phyloP scores from a whole-genome alignment of 2,797 vertebrate genomes.

The Smutsia gigantea region DNA sequence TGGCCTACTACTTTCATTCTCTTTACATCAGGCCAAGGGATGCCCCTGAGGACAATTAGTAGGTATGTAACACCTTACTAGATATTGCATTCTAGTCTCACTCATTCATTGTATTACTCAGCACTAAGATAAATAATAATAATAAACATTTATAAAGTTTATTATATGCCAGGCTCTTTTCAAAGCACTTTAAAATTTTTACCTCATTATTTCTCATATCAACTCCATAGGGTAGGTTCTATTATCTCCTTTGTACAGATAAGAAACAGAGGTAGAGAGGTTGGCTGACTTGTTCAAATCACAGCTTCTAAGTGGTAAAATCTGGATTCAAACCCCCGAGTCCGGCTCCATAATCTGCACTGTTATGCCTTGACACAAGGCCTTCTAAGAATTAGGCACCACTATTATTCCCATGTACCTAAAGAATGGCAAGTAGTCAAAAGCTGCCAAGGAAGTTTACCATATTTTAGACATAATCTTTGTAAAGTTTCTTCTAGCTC shows the following conservation, averaged over 20 bases:
- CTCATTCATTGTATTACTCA: constrained; percentile 32
- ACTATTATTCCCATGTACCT: not conserved
- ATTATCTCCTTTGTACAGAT: not conserved
- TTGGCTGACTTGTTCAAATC: not conserved
- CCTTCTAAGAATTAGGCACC: not conserved
- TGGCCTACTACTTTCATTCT: constrained; percentile 80
- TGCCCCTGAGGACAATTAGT: constrained; percentile 81
- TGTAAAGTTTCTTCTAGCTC: constrained; percentile 6
- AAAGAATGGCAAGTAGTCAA: not conserved
- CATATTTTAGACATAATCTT: not conserved
- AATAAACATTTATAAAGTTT: not conserved
- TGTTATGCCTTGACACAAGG: not conserved
- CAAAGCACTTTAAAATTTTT: constrained; percentile 15
- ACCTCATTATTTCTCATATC: not conserved
- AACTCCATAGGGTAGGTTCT: not conserved
- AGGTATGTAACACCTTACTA: constrained; percentile 70
- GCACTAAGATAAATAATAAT: constrained; percentile 51
- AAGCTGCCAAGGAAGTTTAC: not conserved
- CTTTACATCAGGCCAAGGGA: constrained; percentile 86
- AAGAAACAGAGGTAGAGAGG: not conserved
- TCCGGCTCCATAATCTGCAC: not conserved
- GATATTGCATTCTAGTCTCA: constrained; percentile 60
- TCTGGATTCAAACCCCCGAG: not conserved
- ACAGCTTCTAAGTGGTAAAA: not conserved
- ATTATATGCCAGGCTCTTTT: constrained; percentile 21